phyloP scores from a whole-genome alignment of 2,888 invertebrate species.

The Nymphalis urticae region DNA sequence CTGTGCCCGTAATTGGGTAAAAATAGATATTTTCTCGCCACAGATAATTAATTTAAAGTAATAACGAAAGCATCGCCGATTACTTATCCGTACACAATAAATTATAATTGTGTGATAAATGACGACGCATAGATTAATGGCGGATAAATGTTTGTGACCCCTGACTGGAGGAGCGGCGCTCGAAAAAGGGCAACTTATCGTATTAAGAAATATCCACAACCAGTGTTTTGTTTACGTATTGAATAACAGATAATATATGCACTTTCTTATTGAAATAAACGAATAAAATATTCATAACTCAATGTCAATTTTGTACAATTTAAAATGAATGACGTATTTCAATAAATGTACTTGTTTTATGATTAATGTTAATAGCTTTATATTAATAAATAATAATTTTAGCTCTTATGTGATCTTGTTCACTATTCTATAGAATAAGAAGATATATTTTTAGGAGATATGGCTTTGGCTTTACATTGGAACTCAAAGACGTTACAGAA shows the following conservation, averaged over 20 bases:
- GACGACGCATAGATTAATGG: slow-evolving; percentile 12
- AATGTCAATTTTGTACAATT: slow-evolving; percentile 24
- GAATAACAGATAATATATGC: slow-evolving; percentile 37
- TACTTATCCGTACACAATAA: slow-evolving; percentile 3
- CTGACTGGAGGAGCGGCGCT: slow-evolving; percentile 37
- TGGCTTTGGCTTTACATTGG: too few species aligned
- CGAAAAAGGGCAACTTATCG: slow-evolving; percentile 38
- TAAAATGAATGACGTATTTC: background rate
- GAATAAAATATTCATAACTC: slow-evolving; percentile 25
- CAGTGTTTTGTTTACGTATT: slow-evolving; percentile 37
- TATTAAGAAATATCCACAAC: slow-evolving; percentile 38
- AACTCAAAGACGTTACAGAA: too few species aligned
- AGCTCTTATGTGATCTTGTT: too few species aligned
- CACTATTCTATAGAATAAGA: too few species aligned
- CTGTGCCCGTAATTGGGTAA: background rate
- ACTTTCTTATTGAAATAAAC: slow-evolving; percentile 30
- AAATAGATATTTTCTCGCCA: background rate
- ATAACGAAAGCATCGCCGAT: slow-evolving; percentile 5
- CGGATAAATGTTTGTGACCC: slow-evolving; percentile 32
- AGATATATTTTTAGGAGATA: too few species aligned
- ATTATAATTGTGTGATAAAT: slow-evolving; percentile 11
- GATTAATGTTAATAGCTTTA: too few species aligned
- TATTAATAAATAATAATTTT: too few species aligned
- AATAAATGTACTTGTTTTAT: too few species aligned
- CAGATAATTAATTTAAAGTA: slow-evolving; percentile 1